Base-by-base conservation (phyloP, 2,888 invertebrate species). In the Emmelina monodactyla region DNA sequence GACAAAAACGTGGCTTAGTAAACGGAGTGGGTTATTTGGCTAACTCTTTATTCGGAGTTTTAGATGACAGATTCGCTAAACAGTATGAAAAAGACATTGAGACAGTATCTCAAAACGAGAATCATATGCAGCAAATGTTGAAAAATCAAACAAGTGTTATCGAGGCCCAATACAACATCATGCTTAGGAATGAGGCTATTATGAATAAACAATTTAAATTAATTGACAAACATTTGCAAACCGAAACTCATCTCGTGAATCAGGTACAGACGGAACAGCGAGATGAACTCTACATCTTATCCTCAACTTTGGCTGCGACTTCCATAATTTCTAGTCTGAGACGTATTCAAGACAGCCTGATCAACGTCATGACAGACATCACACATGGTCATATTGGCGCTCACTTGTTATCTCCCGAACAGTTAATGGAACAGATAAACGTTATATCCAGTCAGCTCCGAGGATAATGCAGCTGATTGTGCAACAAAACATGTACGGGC, bases 21-120 rank as follows among this genome's bases (percentile, higher is more conserved):
- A 32, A 36, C 22, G 36, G 36, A 16, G 14, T 36, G 13, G 36
- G 36, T 15, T 32, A 32, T 15, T 3, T 31, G 5, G 32, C 32
- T 16, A 36, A 36, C 16, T 11, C n/a, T 11, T 22, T 36, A 14
- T 36, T 36, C 19, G 36, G 36, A 11, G 32, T 36, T 3, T 16
- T 36, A 14, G 36, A 37, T 16, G 29, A 37, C 10, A 29, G 22
- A 22, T 37, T 37, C 22, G 32, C 32, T 3, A 16, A 37, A 16
- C 19, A 34, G 28, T 34, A 34, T 14, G 16, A 15, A 11, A 28
- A 28, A 7, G 34, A 34, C 28, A 28, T 34, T 5, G 16, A 28
- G 7, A 4, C 9, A 28, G 6, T 34, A 12, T 2, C 2, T 10
- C 2, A 15, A n/a, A 34, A 28, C 7, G 28, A 34, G n/a, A 34